Conservation (phyloP, 2,113 vertebrate species). For the Aegithalos caudatus region DNA sequence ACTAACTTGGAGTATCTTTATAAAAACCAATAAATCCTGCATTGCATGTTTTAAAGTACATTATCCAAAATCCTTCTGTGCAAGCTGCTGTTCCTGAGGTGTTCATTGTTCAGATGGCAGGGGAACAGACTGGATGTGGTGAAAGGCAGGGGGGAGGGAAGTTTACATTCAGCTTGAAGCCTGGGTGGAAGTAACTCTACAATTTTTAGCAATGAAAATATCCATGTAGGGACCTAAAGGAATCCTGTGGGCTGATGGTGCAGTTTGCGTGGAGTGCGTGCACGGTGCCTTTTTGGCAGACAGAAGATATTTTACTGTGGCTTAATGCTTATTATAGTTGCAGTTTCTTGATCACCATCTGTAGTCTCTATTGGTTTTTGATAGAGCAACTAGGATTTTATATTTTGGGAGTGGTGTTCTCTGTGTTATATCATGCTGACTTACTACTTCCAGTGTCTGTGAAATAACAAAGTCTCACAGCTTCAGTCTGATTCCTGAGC, state of each 20-base stretch:
- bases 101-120: neutral
- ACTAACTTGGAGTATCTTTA: neutral
- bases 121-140: slow-evolving; percentile 8
- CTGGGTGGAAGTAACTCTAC: slow-evolving; percentile 15
- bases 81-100: neutral
- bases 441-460: neutral
- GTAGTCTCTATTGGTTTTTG: slow-evolving; percentile 14
- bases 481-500: neutral
- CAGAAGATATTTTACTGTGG: neutral
- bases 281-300: neutral
- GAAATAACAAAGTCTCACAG: neutral
- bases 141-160: neutral
- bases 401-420: neutral
- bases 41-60: neutral
- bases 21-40: neutral
- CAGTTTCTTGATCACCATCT: slow-evolving; percentile 19
- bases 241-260: slow-evolving; percentile 65
- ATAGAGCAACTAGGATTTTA: neutral
- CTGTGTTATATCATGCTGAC: neutral
- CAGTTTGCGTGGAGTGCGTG: neutral
- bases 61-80: neutral
- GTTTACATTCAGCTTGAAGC: neutral
- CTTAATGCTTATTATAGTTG: slow-evolving; percentile 10
- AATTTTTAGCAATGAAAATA: slow-evolving; percentile 58
- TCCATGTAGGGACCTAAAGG: slow-evolving; percentile 58